Evolutionary conservation across 1,140 invertebrate genomes (phyloP), one percentile per base, ranked within the genome.

Genomic region (Vanessa atalanta): DNA sequence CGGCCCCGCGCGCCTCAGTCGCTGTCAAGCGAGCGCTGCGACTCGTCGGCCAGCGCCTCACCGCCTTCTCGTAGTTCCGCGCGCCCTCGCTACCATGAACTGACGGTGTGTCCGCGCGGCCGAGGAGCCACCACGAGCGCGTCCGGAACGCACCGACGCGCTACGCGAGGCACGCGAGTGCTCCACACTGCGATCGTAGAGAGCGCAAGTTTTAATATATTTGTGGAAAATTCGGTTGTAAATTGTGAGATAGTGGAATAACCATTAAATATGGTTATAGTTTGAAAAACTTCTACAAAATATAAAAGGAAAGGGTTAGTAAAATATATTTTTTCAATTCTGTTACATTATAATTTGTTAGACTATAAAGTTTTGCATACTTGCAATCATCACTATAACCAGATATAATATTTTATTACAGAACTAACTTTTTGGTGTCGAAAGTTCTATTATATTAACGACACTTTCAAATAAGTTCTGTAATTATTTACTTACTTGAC

Each of bases 1-100:
- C 16, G 50, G 60, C 74, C 70, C 80, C 77, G 64, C 73, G 76
- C 76, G 74, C 80, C 76, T 66, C 73, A 77, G 76, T 78, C 75
- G 74, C 76, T 70, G 60, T 57, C 65, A 72, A 76, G 75, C 73
- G 65, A 67, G 73, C 74, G 69, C 71, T 47, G 74, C 67, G 63
- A 67, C 61, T 78, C 67, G 55, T 72, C 65, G 73, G 57, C 63
- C 66, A 71, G 60, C 65, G 75, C 53, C 64, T 50, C 73, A 67
- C 75, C 65, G 72, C 3, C 26, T 31, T 31, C 26, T 31, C 26
- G 26, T 6, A 31, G 26, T 31, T 64, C 70, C 67, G 51, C 26
- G 47, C 65, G 37, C 14, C 65, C 13, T 13, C 65, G 65, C 65
- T 75, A 78, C 57, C 74, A 81, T 81, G 79, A 72, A 81, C 73